Percentiles rank a stretch among this genome's conserved stretches.
Evolutionary conservation across 2,888 invertebrate species (phyloP).

Genomic region (Pimpla rufipes): DNA sequence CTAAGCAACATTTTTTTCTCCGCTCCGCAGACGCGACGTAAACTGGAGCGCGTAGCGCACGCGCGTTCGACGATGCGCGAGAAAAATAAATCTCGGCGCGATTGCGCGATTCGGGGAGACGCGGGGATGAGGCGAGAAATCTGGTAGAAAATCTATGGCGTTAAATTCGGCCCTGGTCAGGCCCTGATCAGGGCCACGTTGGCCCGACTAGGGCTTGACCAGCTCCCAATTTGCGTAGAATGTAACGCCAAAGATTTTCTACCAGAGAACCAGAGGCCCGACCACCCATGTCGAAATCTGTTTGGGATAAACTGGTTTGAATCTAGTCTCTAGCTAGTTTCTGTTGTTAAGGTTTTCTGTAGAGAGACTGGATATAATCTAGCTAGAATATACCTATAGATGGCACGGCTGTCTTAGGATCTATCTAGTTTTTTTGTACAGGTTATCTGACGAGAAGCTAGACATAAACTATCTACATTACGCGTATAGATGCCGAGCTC

Average conservation of each 20-base stretch:
- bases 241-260: no score
- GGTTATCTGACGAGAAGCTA: no score
- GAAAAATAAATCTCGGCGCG: conserved; percentile 34
- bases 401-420: not conserved
- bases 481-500: no score
- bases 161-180: no score
- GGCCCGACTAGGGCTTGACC: no score
- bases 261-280: no score
- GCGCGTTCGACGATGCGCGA: conserved; percentile 4
- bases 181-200: no score
- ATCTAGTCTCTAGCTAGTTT: not conserved
- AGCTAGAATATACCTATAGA: not conserved
- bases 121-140: conserved; percentile 63
- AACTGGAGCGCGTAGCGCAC: conserved; percentile 20
- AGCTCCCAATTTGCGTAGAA: no score
- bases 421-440: not conserved
- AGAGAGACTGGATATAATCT: not conserved
- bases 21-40: conserved; percentile 32
- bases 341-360: not conserved
- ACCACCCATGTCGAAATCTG: conserved; percentile 15
- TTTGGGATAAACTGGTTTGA: not conserved
- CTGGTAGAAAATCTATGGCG: conserved; percentile 55
- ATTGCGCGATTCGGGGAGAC: conserved; percentile 50
- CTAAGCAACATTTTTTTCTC: conserved; percentile 43
- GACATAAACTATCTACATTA: not conserved